A percentile compares a stretch with the other conserved stretches of the same genome.
These are phyloP conservation scores for Cyclina sinensis DNA, from an alignment of 1,140 invertebrate genomes.

Conservation along the genomic window DNA sequence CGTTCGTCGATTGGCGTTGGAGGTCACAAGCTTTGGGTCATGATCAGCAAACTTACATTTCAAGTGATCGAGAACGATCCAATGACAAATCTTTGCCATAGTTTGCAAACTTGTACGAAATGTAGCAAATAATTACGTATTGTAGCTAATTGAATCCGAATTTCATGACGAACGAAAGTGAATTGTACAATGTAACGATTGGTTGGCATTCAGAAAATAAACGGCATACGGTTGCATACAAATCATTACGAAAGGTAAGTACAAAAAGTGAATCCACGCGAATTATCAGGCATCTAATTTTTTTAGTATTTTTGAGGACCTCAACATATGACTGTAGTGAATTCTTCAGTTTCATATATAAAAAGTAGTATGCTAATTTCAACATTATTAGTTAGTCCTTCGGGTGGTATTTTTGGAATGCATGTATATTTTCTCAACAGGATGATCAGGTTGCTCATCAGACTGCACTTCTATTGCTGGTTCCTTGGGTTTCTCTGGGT, in stretches of 20 bases:
- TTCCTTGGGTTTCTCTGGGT: slow-evolving; percentile 47
- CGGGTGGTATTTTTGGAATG: slow-evolving; percentile 25
- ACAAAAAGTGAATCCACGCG: slow-evolving; percentile 27
- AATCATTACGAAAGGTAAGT: slow-evolving; percentile 39
- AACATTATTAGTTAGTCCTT: slow-evolving; percentile 9
- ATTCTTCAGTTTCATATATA: neutral
- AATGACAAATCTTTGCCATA: too few species aligned
- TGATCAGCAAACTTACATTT: slow-evolving; percentile 30
- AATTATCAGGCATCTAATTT: too few species aligned
- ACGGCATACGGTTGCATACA: slow-evolving; percentile 40
- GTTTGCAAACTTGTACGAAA: slow-evolving; percentile 39
- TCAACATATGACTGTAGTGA: neutral
- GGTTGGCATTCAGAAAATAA: slow-evolving; percentile 40
- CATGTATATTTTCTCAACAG: slow-evolving; percentile 41
- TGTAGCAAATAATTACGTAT: slow-evolving; percentile 37
- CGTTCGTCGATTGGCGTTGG: slow-evolving; percentile 54
- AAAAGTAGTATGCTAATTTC: neutral
- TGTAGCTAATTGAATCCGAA: slow-evolving; percentile 50
- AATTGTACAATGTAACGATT: slow-evolving; percentile 60
- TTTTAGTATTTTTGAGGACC: neutral
- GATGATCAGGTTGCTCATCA: slow-evolving; percentile 19
- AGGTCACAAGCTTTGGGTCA: slow-evolving; percentile 37
- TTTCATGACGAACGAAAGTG: slow-evolving; percentile 30
- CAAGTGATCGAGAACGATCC: too few species aligned
- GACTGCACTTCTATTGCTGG: slow-evolving; percentile 48